Percentiles rank a stretch among this genome's conserved stretches.
phyloP scores from a whole-genome alignment of 2,113 vertebrate species.

The Lepus timidus region DNA sequence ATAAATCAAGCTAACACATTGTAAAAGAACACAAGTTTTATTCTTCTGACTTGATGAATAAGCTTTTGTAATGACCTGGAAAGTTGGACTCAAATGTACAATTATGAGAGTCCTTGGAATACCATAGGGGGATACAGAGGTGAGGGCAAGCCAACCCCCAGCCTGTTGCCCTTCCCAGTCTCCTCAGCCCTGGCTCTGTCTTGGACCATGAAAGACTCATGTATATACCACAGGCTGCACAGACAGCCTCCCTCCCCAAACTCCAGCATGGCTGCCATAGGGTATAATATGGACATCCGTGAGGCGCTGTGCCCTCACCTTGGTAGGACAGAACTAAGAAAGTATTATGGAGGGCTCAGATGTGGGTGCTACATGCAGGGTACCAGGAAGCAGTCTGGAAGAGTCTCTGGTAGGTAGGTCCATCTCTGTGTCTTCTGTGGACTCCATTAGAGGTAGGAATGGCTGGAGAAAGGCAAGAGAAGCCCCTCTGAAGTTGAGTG shows the following conservation, averaged over 20 bases:
- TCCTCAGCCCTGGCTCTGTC: background rate
- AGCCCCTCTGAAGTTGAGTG: background rate
- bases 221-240: background rate
- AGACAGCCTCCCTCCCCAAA: background rate
- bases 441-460: background rate
- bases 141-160: background rate
- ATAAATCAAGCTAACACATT: background rate
- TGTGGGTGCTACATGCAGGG: background rate
- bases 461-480: background rate
- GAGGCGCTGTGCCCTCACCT: fast-evolving
- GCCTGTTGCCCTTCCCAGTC: too few species aligned
- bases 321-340: background rate
- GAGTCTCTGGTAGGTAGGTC: background rate
- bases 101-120: background rate
- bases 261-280: too few species aligned
- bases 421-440: background rate
- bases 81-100: background rate
- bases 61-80: background rate
- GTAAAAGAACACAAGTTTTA: background rate
- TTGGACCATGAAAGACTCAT: background rate
- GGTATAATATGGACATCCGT: too few species aligned
- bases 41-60: background rate
- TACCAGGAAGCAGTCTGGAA: background rate
- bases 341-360: background rate
- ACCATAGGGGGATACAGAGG: background rate